Evolutionary conservation across 2,113 vertebrate genomes (phyloP).

Genomic region (Ophiodon elongatus): DNA sequence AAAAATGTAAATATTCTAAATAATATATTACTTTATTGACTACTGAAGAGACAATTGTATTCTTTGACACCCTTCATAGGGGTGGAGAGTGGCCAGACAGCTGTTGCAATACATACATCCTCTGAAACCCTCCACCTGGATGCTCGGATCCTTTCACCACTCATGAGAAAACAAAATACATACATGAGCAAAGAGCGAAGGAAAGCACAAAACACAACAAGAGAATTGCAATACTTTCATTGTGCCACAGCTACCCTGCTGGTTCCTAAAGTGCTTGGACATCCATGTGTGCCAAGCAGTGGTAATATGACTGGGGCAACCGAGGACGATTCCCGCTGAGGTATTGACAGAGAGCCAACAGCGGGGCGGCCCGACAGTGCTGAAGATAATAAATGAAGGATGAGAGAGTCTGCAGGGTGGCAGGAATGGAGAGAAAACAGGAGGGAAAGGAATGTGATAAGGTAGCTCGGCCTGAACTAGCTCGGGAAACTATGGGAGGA

Average conservation of each 20-base stretch:
- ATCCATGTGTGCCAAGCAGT: constrained; percentile 21
- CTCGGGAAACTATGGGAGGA: background rate
- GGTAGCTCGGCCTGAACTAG: background rate
- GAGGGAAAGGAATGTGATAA: background rate
- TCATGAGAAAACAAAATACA: background rate
- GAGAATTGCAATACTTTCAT: background rate
- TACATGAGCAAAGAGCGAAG: background rate
- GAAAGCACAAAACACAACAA: background rate
- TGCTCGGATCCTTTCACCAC: background rate
- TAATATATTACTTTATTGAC: background rate
- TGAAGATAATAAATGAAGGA: constrained; percentile 28
- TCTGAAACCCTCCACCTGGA: background rate
- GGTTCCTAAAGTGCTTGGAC: constrained; percentile 1
- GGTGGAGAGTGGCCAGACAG: background rate
- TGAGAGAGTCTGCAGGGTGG: background rate
- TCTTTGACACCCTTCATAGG: background rate
- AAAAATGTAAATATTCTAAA: background rate
- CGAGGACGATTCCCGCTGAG: constrained; percentile 14
- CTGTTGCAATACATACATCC: background rate
- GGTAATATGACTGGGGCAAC: background rate
- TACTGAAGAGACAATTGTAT: background rate
- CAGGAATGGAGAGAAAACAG: constrained; percentile 12
- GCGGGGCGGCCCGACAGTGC: background rate
- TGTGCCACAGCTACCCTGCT: constrained; percentile 12
- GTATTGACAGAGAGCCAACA: constrained; percentile 17